Percentiles rank a stretch among this genome's conserved stretches.
Conservation (phyloP, 2,113 vertebrate species). For the Manacus vitellinus region DNA sequence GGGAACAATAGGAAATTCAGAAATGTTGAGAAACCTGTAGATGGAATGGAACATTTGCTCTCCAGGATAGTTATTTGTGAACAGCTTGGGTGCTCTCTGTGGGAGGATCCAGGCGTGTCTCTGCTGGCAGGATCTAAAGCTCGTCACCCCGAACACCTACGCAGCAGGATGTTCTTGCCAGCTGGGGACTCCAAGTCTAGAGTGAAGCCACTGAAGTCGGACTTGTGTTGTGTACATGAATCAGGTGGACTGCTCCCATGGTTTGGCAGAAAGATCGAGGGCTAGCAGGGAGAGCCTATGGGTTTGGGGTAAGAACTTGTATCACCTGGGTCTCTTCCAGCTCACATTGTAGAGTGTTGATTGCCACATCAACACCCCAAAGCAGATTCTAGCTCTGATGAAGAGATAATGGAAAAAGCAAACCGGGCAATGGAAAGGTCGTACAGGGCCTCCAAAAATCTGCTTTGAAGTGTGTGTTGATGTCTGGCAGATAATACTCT, state of each 20-base stretch:
- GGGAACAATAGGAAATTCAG: constrained; percentile 10
- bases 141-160: neutral
- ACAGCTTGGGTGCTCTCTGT: neutral
- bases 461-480: neutral
- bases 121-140: neutral
- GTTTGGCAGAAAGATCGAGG: neutral
- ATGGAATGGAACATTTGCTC: neutral
- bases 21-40: neutral
- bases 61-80: constrained; percentile 31
- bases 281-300: neutral
- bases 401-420: neutral
- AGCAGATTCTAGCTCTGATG: neutral
- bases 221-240: neutral
- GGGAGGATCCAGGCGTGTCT: neutral
- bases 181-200: neutral
- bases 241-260: neutral
- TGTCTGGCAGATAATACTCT: neutral
- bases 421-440: neutral
- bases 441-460: neutral
- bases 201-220: neutral
- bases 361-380: neutral
- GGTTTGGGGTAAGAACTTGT: neutral
- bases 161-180: neutral
- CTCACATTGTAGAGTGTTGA: neutral
- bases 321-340: neutral